These are phyloP conservation scores for Caracal caracal DNA, from an alignment of 2,113 vertebrate species.

Conservation along the genomic window DNA sequence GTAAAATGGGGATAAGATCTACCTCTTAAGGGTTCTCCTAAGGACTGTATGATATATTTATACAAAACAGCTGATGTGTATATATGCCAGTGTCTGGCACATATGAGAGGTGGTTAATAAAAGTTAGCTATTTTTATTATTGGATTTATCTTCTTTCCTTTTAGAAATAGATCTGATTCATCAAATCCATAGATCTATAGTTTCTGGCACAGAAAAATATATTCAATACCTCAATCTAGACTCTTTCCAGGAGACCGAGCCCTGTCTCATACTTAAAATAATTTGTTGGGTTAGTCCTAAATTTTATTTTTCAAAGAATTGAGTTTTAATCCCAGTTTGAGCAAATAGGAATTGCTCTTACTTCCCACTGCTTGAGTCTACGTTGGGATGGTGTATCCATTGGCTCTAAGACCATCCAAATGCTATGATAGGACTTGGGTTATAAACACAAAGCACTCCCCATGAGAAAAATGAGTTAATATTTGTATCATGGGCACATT, in stretches of 20 bases:
- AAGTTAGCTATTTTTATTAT: slow-evolving; percentile 30
- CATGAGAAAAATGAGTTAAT: not conserved
- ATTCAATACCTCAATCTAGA: not conserved
- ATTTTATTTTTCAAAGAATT: slow-evolving; percentile 9
- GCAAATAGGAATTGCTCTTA: not conserved
- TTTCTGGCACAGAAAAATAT: slow-evolving; percentile 43
- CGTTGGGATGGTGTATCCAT: not conserved
- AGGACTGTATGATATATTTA: not conserved
- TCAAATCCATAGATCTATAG: not conserved
- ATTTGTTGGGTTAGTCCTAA: not conserved
- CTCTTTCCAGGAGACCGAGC: not conserved
- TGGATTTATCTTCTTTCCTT: slow-evolving; percentile 18
- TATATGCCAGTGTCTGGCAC: not conserved
- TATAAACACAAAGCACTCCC: not conserved
- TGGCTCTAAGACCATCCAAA: not conserved
- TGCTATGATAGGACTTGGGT: not conserved
- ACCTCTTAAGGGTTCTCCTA: not conserved
- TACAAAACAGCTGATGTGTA: not conserved
- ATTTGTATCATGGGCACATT: not conserved
- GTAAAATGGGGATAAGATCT: not conserved
- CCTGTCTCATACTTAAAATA: not conserved
- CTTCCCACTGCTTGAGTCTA: not conserved
- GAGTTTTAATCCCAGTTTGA: not conserved
- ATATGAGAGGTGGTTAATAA: not conserved
- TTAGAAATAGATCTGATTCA: slow-evolving; percentile 46